These are phyloP conservation scores for Asteroscopus sphinx DNA, from an alignment of 2,888 invertebrate species.

Conservation along the genomic window DNA sequence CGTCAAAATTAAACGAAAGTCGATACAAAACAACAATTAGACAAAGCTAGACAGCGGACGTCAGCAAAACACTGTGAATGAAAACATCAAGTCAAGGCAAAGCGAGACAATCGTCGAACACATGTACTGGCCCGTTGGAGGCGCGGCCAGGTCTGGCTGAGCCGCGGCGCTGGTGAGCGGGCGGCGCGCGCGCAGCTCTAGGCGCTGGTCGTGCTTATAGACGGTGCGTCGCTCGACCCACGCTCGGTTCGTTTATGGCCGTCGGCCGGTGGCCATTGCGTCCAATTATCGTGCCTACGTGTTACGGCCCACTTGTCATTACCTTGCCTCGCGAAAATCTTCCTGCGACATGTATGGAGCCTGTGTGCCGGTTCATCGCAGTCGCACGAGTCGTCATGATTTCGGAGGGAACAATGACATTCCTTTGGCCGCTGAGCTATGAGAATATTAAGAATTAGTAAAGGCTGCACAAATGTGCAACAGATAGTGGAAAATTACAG, in stretches of 20 bases:
- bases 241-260: conserved; percentile 82
- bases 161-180: conserved; percentile 59
- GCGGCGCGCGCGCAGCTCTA: conserved; percentile 58
- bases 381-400: conserved; percentile 48
- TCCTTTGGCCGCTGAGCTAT: conserved; percentile 43
- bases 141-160: conserved; percentile 62
- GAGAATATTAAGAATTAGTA: conserved; percentile 26
- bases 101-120: conserved; percentile 76
- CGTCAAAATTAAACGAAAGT: conserved; percentile 72
- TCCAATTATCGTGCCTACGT: conserved; percentile 88
- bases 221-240: conserved; percentile 84
- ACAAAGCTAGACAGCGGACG: conserved; percentile 69
- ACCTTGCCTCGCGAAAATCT: conserved; percentile 82
- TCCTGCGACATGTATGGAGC: conserved; percentile 74
- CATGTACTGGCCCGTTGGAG: conserved; percentile 66
- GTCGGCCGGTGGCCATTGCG: conserved; percentile 83
- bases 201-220: conserved; percentile 71
- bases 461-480: conserved; percentile 19
- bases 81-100: conserved; percentile 78
- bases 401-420: conserved; percentile 55
- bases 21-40: conserved; percentile 66
- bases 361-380: conserved; percentile 53
- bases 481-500: conserved; percentile 21
- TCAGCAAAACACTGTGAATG: conserved; percentile 85
- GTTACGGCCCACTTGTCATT: conserved; percentile 85